Base-by-base conservation (phyloP, 1,140 invertebrate genomes). In the Vanessa atalanta region DNA sequence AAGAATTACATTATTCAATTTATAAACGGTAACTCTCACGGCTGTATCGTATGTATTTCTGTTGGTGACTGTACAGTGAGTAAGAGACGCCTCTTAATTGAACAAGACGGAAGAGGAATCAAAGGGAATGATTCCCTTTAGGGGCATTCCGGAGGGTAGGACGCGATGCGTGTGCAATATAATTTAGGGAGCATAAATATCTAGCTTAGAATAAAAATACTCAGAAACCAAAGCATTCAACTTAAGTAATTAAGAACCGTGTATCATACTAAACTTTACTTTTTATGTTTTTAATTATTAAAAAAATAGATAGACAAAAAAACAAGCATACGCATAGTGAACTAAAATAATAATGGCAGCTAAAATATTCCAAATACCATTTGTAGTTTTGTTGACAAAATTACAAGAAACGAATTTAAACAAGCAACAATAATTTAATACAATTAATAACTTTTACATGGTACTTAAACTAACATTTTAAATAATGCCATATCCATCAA, bases 91-190 rank as follows among this genome's bases (percentile, higher is more conserved):
- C 87, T 87, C 80, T 84, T 92, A 92, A 92, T 92, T 92, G 88
- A 91, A 90, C 86, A 85, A 87, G 86, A 90, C 84, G 90, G 87
- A 87, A 90, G 83, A 89, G 80, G 83, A 92, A 90, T 92, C 90
- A 92, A 91, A 92, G 89, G 89, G 88, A 90, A 92, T 89, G 89
- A 91, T 91, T 89, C 88, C 88, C 88, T 86, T 88, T 79, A 83
- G 84, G 87, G 88, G 87, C 83, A 78, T 67, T 76, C 70, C 78
- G 78, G 83, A 78, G 87, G 90, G 88, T 84, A 83, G 79, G 77
- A 79, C 73, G 77, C 78, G 87, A 88, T 86, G 88, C 88, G 89
- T 91, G 84, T 84, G 84, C 85, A 79, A 84, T 87, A 89, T 89
- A 85, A 86, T 89, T 85, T 90, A 88, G 85, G 82, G 26, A 88